Evolutionary conservation across 2,888 invertebrate genomes (phyloP).

Genomic region (Mythimna albipuncta): DNA sequence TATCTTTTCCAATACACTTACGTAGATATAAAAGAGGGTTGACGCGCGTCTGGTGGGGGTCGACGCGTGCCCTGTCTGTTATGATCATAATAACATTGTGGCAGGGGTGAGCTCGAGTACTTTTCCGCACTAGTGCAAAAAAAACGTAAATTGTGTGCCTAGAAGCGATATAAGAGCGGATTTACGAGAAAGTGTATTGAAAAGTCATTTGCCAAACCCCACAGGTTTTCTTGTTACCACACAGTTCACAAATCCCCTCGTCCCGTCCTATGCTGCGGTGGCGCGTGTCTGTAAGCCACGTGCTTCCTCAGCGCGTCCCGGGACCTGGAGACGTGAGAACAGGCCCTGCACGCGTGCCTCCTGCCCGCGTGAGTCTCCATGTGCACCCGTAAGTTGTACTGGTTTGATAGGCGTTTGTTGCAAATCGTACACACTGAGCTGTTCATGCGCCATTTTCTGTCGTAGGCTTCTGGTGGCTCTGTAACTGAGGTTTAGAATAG

Average conservation of each 20-base stretch:
- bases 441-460: conserved; percentile 81
- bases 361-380: conserved; percentile 97
- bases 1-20: too few relatives aligned
- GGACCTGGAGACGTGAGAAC: conserved; percentile 96
- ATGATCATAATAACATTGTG: too few relatives aligned
- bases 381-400: conserved; percentile 97
- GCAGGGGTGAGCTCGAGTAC: too few relatives aligned
- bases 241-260: conserved; percentile 60
- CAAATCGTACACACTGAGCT: conserved; percentile 94
- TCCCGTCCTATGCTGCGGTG: conserved; percentile 56
- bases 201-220: too few relatives aligned
- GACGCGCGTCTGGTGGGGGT: too few relatives aligned
- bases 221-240: not conserved
- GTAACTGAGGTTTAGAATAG: conserved; percentile 48
- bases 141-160: too few relatives aligned
- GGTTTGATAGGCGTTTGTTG: conserved; percentile 97
- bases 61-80: too few relatives aligned
- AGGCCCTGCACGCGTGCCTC: conserved; percentile 96
- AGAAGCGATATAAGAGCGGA: too few relatives aligned
- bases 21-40: too few relatives aligned
- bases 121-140: too few relatives aligned
- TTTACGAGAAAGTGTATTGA: too few relatives aligned
- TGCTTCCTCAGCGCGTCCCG: conserved; percentile 97
- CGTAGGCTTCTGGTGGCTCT: conserved; percentile 78
- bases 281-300: conserved; percentile 96